Evolutionary conservation across 2,797 vertebrate species (phyloP).

Genomic region (Trematomus bernacchii): DNA sequence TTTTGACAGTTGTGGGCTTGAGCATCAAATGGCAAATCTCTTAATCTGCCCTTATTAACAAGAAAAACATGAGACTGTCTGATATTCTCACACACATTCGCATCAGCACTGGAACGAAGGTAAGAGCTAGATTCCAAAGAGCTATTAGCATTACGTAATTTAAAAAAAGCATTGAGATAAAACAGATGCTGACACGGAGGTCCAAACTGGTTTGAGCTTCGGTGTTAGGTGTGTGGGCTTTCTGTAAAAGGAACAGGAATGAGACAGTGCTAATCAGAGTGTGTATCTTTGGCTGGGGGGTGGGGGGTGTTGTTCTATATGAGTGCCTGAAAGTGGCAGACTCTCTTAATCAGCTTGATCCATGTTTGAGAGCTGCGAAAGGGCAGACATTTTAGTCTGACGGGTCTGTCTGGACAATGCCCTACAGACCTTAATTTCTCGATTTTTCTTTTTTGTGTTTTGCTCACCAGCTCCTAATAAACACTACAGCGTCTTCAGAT

Average conservation of each 20-base stretch:
- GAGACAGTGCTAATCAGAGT: constrained; percentile 78
- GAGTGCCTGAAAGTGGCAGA: constrained; percentile 52
- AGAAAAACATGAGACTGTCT: constrained; percentile 74
- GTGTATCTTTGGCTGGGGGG: constrained; percentile 63
- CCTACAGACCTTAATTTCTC: constrained; percentile 6
- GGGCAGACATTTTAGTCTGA: constrained; percentile 52
- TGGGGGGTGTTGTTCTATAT: constrained; percentile 62
- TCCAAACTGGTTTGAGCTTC: constrained; percentile 27
- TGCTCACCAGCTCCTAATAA: background rate
- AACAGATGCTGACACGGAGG: constrained; percentile 22
- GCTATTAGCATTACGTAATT: constrained; percentile 49
- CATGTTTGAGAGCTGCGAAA: constrained; percentile 63
- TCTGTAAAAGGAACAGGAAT: constrained; percentile 56
- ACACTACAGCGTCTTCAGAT: background rate
- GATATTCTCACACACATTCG: constrained; percentile 73
- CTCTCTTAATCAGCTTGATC: constrained; percentile 73
- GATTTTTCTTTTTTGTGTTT: background rate
- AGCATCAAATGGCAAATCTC: constrained; percentile 80
- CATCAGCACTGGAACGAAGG: constrained; percentile 51
- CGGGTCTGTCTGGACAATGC: constrained; percentile 45
- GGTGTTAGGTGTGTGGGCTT: constrained; percentile 15
- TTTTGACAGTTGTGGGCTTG: constrained; percentile 85
- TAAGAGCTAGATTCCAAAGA: constrained; percentile 41
- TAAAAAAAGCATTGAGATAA: constrained; percentile 12
- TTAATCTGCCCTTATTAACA: constrained; percentile 85